Conservation (phyloP, 2,113 vertebrate genomes). For the Otolemur garnettii region DNA sequence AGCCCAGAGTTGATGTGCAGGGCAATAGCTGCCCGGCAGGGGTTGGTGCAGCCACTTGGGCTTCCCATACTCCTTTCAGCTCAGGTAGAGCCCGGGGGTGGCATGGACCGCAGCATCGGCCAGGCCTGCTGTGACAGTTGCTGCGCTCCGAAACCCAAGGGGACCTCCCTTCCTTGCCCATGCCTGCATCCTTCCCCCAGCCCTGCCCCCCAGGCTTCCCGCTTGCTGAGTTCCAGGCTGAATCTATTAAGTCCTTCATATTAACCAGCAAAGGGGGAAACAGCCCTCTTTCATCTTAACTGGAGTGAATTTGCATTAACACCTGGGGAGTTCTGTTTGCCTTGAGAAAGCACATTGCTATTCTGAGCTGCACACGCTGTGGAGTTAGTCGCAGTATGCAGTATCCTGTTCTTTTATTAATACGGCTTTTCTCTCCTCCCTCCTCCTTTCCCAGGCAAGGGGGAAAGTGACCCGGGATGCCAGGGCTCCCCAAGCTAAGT, state of each 20-base stretch:
- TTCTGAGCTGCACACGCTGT: conserved; percentile 74
- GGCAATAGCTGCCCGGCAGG: background rate
- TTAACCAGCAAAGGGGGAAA: conserved; percentile 76
- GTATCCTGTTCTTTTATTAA: conserved; percentile 74
- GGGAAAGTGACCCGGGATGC: conserved; percentile 56
- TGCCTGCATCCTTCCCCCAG: background rate
- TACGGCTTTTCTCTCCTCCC: conserved; percentile 70
- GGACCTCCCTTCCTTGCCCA: conserved; percentile 29
- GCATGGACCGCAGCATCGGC: background rate
- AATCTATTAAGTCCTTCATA: conserved; percentile 83
- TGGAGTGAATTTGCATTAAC: conserved; percentile 82
- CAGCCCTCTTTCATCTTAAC: conserved; percentile 82
- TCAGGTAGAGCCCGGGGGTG: background rate
- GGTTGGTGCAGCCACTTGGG: background rate
- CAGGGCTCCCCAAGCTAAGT: conserved; percentile 44
- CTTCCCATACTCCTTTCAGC: background rate
- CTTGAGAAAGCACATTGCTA: conserved; percentile 82
- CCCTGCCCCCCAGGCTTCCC: background rate
- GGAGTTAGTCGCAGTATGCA: conserved; percentile 56
- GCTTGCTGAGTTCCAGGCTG: conserved; percentile 60
- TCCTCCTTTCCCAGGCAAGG: conserved; percentile 14
- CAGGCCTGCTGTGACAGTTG: background rate
- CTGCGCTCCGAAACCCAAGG: background rate
- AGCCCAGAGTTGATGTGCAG: background rate
- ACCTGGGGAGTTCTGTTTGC: conserved; percentile 83